A percentile compares a stretch with the other conserved stretches of the same genome.
These are phyloP conservation scores for Coremacera marginata DNA, from an alignment of 2,888 invertebrate species.

Conservation along the genomic window DNA sequence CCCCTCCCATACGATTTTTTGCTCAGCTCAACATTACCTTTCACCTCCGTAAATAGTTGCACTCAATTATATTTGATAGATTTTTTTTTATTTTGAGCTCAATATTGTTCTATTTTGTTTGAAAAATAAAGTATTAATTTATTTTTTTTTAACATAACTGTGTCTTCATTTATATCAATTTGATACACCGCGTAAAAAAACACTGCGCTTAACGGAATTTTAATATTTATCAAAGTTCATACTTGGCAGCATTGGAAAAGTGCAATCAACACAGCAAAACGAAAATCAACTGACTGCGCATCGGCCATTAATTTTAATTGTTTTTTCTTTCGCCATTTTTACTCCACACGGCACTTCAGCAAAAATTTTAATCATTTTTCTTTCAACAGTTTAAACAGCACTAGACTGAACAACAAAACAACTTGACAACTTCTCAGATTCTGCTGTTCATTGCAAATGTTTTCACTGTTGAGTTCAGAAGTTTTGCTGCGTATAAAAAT, in stretches of 20 bases:
- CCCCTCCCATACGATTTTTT: too few relatives aligned
- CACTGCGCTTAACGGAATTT: too few relatives aligned
- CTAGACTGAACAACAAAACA: conserved; percentile 2
- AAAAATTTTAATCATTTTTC: neutral
- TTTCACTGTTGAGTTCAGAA: conserved; percentile 1
- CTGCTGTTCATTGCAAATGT: conserved; percentile 20
- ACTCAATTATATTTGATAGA: too few relatives aligned
- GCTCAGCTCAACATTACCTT: too few relatives aligned
- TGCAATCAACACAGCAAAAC: neutral
- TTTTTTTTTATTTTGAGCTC: too few relatives aligned
- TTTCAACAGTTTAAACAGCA: conserved; percentile 21
- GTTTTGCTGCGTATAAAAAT: conserved; percentile 15
- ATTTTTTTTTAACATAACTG: too few relatives aligned
- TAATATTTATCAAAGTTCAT: too few relatives aligned
- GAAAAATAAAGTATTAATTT: too few relatives aligned
- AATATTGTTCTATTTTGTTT: too few relatives aligned
- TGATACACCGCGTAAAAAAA: too few relatives aligned
- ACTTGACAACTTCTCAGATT: neutral
- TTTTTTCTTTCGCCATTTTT: conserved; percentile 28
- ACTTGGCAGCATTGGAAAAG: neutral
- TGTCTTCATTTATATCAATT: too few relatives aligned
- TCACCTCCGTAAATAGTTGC: too few relatives aligned
- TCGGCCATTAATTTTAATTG: neutral
- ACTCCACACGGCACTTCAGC: conserved; percentile 36
- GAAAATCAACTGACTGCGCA: conserved; percentile 11